Evolutionary conservation across 2,888 invertebrate species (phyloP).

Genomic region (Acrobasis suavella): DNA sequence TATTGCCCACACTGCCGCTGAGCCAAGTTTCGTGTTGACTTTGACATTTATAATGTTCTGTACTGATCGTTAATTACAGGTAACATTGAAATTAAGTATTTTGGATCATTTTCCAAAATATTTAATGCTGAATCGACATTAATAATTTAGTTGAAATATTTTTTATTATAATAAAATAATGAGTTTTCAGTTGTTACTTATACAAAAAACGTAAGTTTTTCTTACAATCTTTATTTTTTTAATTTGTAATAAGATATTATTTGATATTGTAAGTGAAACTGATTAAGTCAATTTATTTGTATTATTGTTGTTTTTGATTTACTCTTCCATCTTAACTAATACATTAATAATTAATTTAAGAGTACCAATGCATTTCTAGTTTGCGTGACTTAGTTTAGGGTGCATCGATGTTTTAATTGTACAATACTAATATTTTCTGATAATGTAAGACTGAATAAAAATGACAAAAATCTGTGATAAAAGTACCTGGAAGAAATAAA

Average conservation of each 20-base stretch:
- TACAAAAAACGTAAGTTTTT: no score
- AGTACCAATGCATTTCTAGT: not conserved
- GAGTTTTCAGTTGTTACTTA: no score
- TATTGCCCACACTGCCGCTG: not conserved
- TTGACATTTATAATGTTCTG: not conserved
- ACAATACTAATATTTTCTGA: not conserved
- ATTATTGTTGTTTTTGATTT: not conserved
- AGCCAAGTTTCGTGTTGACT: not conserved
- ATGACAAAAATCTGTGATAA: constrained; percentile 26
- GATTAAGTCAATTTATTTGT: not conserved
- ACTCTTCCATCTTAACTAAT: no score
- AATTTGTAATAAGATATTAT: no score
- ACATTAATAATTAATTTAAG: no score
- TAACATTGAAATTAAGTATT: constrained; percentile 2
- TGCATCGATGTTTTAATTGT: not conserved
- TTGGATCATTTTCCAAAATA: constrained; percentile 8
- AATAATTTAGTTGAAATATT: no score
- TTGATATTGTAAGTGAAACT: not conserved
- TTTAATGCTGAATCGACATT: not conserved
- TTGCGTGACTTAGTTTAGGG: not conserved
- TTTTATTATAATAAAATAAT: no score
- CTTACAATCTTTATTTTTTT: no score
- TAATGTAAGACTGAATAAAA: constrained; percentile 7
- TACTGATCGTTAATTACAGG: constrained; percentile 4
- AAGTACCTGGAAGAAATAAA: constrained; percentile 19